Evolutionary conservation across 2,888 invertebrate genomes (phyloP), one percentile per base, ranked within the genome.

Genomic region (Alcis repandata): DNA sequence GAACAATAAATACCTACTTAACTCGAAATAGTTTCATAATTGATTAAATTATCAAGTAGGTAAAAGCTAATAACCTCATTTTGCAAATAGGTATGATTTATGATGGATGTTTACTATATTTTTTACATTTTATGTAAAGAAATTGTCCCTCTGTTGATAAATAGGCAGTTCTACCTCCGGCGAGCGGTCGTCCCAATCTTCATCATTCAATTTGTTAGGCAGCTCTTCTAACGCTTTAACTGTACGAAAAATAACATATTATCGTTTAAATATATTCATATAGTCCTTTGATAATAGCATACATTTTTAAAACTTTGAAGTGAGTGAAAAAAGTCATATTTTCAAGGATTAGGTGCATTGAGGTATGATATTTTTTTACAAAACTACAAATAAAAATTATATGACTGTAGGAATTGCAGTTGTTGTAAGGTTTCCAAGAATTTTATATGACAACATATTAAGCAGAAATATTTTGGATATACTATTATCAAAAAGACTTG

Each of bases 101-200:
- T 41, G 13, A 15, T n/a, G 1, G 15, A 27, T 27, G 27, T 27
- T 6, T 6, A 17, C 1, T 17, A 3, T 4, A 15, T 15, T 20
- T 20, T 20, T 6, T 19, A 51, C 15, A 59, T 33, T 74, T 90
- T 93, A 95, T 68, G 95, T 94, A 86, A 96, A 97, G 92, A 95
- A 97, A 88, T 97, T 97, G 83, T 97, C 97, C 83, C 97, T 95
- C 89, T 97, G 97, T 88, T 98, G 97, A 84, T 97, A 97, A 71
- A 97, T 94, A 59, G 97, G 97, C 84, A 97, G 94, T 84, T 97
- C 95, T 60, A 96, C 96, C 76, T 95, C 95, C 41, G 97, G 97
- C 54, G 96, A 96, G 22, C 94, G 94, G 80, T 96, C 96, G 61
- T 96, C 96, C 75, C 95, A 95, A 63, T 97, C 96, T 69, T 94